phyloP scores from a whole-genome alignment of 30 jellyfish, hydroid and myxozoan species.

The Cassiopea andromeda region DNA sequence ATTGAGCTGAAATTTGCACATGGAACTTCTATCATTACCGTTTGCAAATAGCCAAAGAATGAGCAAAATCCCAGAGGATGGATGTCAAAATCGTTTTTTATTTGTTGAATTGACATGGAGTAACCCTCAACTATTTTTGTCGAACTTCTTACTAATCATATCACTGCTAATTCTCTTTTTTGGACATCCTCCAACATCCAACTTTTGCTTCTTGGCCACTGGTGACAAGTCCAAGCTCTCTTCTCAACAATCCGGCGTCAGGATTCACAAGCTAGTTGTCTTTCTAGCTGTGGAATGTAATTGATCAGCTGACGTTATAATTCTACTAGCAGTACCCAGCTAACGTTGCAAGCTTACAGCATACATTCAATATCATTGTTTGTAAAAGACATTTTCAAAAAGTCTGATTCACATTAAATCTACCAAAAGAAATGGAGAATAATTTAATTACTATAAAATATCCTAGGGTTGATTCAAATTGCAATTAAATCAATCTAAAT shows the following conservation, averaged over 20 bases:
- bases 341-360: background rate
- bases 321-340: background rate
- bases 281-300: background rate
- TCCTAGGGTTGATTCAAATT: background rate
- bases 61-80: too few relatives aligned
- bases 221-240: background rate
- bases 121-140: too few relatives aligned
- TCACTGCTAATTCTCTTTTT: background rate
- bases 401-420: background rate
- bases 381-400: background rate
- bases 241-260: background rate
- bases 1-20: too few relatives aligned
- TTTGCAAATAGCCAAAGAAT: too few relatives aligned
- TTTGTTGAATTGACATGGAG: background rate
- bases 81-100: too few relatives aligned
- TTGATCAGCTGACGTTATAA: background rate
- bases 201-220: background rate
- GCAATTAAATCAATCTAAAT: too few relatives aligned
- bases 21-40: too few relatives aligned
- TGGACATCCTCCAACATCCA: background rate
- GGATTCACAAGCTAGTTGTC: background rate
- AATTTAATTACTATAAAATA: too few relatives aligned
- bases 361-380: background rate
- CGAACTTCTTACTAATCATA: background rate
- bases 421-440: too few relatives aligned